Evolutionary conservation across 2,113 vertebrate species (phyloP).

Genomic region (Ploceus nigricollis): DNA sequence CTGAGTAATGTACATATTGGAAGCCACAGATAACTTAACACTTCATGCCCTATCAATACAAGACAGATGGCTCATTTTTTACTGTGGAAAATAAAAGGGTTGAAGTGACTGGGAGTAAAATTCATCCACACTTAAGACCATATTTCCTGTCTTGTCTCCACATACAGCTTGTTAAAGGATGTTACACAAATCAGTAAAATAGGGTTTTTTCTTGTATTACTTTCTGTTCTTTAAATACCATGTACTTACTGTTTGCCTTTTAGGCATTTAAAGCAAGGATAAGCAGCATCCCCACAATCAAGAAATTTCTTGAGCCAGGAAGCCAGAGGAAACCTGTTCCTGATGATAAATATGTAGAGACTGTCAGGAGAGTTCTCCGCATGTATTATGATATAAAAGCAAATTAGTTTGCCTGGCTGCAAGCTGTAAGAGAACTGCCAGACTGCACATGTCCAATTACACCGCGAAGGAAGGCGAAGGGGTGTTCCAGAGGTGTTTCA

Average conservation of each 20-base stretch:
- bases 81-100: not conserved
- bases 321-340: constrained; percentile 83
- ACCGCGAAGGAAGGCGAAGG: not conserved
- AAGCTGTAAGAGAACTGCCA: not conserved
- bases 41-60: not conserved
- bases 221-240: not conserved
- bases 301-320: constrained; percentile 81
- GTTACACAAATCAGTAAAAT: not conserved
- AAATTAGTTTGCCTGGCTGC: not conserved
- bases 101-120: not conserved
- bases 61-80: not conserved
- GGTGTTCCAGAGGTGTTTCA: accelerated
- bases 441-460: accelerated
- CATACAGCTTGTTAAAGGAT: not conserved
- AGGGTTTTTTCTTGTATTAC: not conserved
- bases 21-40: not conserved
- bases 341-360: constrained; percentile 74
- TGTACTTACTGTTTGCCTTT: not conserved
- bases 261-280: constrained; percentile 83
- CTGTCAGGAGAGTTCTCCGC: constrained; percentile 66
- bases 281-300: constrained; percentile 71
- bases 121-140: not conserved
- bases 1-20: not conserved
- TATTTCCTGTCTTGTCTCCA: not conserved
- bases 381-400: not conserved